phyloP scores from a whole-genome alignment of 2,888 invertebrate species.

The Hedya salicella region DNA sequence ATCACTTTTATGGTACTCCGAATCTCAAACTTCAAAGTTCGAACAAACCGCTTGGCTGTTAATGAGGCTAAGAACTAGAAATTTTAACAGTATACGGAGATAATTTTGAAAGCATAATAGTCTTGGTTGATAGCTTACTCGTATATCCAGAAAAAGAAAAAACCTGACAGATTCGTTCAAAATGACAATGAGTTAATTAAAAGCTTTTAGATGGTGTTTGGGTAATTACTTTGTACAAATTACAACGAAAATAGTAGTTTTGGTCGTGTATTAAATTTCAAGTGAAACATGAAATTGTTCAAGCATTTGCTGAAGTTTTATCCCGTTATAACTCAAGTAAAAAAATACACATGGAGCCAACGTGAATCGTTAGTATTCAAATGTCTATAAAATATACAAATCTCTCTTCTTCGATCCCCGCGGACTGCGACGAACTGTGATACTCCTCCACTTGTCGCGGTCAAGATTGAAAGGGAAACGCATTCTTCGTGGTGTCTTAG shows the following conservation, averaged over 20 bases:
- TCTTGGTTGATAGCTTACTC: no score
- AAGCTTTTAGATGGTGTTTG: background rate
- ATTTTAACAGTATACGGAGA: no score
- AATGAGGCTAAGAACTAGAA: no score
- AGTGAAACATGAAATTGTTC: slow-evolving; percentile 12
- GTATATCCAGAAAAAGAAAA: background rate
- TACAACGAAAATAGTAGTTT: background rate
- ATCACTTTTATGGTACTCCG: no score
- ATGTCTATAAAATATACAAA: no score
- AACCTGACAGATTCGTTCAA: background rate
- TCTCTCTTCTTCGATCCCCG: no score
- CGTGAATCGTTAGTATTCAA: slow-evolving; percentile 29
- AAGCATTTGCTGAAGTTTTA: background rate
- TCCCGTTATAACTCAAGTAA: background rate
- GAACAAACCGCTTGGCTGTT: no score
- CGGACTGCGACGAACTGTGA: no score
- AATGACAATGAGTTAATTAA: background rate
- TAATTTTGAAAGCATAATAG: background rate
- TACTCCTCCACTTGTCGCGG: no score
- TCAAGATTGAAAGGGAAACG: no score
- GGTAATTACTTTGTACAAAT: background rate
- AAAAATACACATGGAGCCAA: background rate
- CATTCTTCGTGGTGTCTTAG: no score
- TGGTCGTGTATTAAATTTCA: background rate
- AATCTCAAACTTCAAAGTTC: no score